Base-by-base conservation (phyloP, 2,113 vertebrate species). In the Orycteropus afer region DNA sequence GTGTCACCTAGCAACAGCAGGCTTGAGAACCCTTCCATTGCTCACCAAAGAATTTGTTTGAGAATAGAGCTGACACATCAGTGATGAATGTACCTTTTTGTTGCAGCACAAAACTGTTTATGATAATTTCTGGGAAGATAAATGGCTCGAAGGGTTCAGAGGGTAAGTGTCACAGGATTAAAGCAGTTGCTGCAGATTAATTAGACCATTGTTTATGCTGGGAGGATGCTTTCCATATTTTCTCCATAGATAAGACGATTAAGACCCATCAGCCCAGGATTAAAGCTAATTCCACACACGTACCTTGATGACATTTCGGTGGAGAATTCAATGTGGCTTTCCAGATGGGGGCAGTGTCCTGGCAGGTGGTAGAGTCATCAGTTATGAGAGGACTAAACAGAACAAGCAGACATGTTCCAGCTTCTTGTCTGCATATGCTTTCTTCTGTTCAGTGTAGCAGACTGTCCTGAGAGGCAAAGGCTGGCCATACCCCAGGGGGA, bases 201-300 rank as follows among this genome's bases (percentile, higher is more conserved):
- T 65, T 4, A 55, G 65, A 55, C 76, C 45, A 20, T 59, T 93
- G 27, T 77, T 96, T 95, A 79, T 82, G 53, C 55, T 90, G 86
- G 90, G 32, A 25, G 86, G 86, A 69, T 79, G 49, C 61, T 86
- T 95, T 83, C 61, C 74, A 51, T 91, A 55, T 89, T 94, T 90
- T 89, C 59, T 89, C 34, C 78, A 71, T 45, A 93, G 96, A 89
- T 96, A 83, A 96, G 92, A 89, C 89, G 85, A 95, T 96, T 82
- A 94, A 94, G 92, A 85, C 53, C 79, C 69, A 51, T 89, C 55
- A 83, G 86, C 63, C 89, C 55, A 49, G 86, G 93, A 95, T 96
- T 86, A 93, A 86, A 81, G 53, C 89, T 93, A 71, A 71, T 94
- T 94, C 95, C 73, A 25, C 17, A 63, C 55, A 53, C 81, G 47